Base-by-base conservation (phyloP, 1,140 invertebrate genomes). In the Calephelis virginiensis region DNA sequence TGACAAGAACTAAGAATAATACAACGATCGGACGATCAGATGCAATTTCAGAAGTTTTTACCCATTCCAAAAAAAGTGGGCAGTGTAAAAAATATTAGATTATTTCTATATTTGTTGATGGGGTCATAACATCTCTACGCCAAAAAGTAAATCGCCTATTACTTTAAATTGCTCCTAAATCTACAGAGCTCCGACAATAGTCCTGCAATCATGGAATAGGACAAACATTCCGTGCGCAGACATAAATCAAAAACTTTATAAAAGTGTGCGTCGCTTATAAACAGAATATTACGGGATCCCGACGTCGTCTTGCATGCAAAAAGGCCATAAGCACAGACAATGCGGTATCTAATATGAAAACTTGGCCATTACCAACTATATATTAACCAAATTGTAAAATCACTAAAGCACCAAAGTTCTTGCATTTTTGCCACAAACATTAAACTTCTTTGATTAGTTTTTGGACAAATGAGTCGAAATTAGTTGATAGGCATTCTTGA, bases 291-390 rank as follows among this genome's bases (percentile, higher is more conserved):
- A 17, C 61, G 5, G 40, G 61, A 64, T 64, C 38, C 37, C 60
- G 60, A 68, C 74, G 70, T 66, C 14, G 53, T 56, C 53, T 79
- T 68, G 86, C 86, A 89, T 89, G 86, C 83, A 83, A 86, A 87
- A 75, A 76, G 67, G 64, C 83, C 83, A 87, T 89, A 89, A 89
- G 72, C 75, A 70, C 68, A 81, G 75, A 80, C 76, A 81, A 73
- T 61, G 64, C 75, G 68, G 73, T 17, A 64, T 64, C 75, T 85
- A 79, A 85, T 83, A 86, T 74, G 79, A 84, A 84, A 87, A 86
- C 83, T 87, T 79, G 75, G 72, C 78, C 78, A 79, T 86, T 80
- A 78, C 73, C 65, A 68, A 77, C 75, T 77, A 84, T 84, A 82
- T 85, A 87, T 78, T 85, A 81, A 79, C 72, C 64, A 62, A 80